Evolutionary conservation across 2,797 vertebrate genomes (phyloP).

Genomic region (Numenius phaeopus): DNA sequence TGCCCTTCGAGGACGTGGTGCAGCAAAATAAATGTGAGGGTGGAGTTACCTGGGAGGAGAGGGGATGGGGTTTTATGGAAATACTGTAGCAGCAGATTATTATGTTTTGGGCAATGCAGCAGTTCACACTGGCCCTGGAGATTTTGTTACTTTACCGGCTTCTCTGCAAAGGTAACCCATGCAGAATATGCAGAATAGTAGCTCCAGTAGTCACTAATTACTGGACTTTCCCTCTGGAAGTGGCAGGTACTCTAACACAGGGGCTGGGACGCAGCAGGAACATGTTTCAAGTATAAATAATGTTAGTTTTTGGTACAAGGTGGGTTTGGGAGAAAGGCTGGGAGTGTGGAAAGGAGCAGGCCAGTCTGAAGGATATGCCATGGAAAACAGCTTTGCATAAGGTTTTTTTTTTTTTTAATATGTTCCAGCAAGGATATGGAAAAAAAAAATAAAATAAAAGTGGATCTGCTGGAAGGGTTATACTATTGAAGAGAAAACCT

Average conservation of each 20-base stretch:
- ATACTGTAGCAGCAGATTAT: neutral
- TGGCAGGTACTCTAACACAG: neutral
- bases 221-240: neutral
- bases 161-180: neutral
- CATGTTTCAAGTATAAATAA: neutral
- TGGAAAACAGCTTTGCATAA: neutral
- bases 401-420: neutral
- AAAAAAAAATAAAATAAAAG: neutral
- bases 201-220: neutral
- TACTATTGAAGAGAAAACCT: slow-evolving; percentile 46
- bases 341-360: neutral
- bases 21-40: neutral
- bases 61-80: neutral
- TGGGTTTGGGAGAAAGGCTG: neutral
- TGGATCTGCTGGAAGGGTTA: slow-evolving; percentile 23
- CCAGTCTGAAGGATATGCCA: neutral
- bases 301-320: neutral
- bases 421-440: neutral
- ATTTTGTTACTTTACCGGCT: neutral
- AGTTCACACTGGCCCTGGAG: neutral
- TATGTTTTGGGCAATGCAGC: neutral
- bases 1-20: neutral
- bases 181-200: neutral
- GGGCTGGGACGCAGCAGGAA: neutral
- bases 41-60: neutral